Percentiles rank a stretch among this genome's conserved stretches.
phyloP scores from a whole-genome alignment of 1,140 invertebrate genomes.

The Tetramorium parvispinum region DNA sequence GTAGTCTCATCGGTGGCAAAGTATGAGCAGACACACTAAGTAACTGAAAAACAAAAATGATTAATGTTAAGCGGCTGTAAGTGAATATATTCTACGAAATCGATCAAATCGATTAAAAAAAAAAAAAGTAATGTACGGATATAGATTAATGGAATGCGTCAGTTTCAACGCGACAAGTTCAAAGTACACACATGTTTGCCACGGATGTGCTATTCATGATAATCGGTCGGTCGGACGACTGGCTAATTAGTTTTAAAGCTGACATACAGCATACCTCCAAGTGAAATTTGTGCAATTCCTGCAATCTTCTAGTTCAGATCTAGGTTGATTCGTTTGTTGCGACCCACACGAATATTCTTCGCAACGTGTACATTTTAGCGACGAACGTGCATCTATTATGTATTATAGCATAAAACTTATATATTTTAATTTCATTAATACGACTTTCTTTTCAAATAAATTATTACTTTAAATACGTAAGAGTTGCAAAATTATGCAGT shows the following conservation, averaged over 20 bases:
- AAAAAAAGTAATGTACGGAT: neutral
- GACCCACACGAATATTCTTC: conserved; percentile 67
- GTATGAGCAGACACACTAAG: conserved; percentile 86
- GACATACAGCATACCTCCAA: conserved; percentile 68
- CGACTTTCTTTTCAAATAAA: neutral
- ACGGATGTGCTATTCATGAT: neutral
- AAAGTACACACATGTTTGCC: neutral
- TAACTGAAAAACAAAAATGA: conserved; percentile 82
- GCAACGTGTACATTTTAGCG: conserved; percentile 49
- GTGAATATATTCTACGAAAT: neutral
- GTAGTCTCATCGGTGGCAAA: conserved; percentile 85
- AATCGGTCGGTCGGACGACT: neutral
- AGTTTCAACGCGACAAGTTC: neutral
- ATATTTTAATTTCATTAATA: neutral
- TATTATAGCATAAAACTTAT: neutral
- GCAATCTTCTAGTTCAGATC: conserved; percentile 78
- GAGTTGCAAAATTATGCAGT: neutral
- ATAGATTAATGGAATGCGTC: neutral
- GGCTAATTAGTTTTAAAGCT: conserved; percentile 68
- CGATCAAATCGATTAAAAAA: neutral
- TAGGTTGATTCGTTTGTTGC: conserved; percentile 75
- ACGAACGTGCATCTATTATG: conserved; percentile 3
- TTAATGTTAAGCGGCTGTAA: neutral
- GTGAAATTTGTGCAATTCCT: conserved; percentile 76
- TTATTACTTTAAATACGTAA: neutral